phyloP scores from a whole-genome alignment of 2,888 invertebrate species.

The Belgica antarctica region DNA sequence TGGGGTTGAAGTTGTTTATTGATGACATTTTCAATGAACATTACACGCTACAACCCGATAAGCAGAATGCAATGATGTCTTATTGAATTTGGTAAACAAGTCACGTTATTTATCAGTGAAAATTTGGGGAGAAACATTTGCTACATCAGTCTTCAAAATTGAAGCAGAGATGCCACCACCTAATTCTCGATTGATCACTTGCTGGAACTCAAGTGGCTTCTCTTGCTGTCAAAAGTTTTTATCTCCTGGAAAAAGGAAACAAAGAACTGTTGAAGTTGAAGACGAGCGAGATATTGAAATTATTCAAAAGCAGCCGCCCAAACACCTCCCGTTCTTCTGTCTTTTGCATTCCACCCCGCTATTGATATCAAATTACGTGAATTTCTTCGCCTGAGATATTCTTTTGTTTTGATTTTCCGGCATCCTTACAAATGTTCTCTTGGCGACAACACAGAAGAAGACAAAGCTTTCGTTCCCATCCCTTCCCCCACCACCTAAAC shows the following conservation, averaged over 20 bases:
- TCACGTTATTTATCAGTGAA: constrained; percentile 30
- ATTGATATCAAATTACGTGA: constrained; percentile 36
- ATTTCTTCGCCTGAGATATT: constrained; percentile 16
- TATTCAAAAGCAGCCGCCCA: too few species aligned
- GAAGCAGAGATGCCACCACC: too few species aligned
- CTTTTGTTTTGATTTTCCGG: constrained; percentile 30
- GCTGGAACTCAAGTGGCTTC: too few species aligned
- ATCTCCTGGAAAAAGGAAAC: too few species aligned
- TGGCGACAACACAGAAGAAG: background rate
- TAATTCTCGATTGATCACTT: too few species aligned
- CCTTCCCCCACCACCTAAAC: background rate
- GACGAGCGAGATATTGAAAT: too few species aligned
- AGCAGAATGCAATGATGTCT: background rate
- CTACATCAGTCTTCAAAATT: too few species aligned
- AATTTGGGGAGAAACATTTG: background rate
- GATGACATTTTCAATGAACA: constrained; percentile 7
- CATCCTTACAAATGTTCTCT: background rate
- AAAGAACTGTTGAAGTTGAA: too few species aligned
- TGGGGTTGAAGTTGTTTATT: constrained; percentile 12
- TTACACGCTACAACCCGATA: background rate
- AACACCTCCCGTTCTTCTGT: too few species aligned
- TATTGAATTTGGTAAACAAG: constrained; percentile 8
- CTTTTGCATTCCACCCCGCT: too few species aligned
- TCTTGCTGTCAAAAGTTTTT: too few species aligned
- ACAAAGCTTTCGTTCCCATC: background rate